Evolutionary conservation across 2,797 vertebrate species (phyloP), one percentile per base, ranked within the genome.

Genomic region (Somateria mollissima): DNA sequence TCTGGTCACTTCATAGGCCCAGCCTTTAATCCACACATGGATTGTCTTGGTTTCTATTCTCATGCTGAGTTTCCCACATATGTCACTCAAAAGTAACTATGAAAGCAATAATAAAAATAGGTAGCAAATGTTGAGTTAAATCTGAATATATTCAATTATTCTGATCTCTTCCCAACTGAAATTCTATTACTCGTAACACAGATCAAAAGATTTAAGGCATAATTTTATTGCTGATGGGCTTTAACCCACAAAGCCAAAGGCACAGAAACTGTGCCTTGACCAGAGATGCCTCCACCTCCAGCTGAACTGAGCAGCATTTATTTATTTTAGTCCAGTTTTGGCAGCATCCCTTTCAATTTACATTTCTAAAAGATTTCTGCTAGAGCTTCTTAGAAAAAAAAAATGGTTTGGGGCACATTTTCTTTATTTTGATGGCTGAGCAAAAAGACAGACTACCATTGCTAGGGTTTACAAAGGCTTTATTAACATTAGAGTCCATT

Each of bases 341-440:
- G 12, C 36, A 60, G 37, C 25, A 73, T 71, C 16, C 0, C 1
- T 82, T 94, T 69, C 6, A 5, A 77, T 36, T 39, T 76, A 70
- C 1, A 43, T 86, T 86, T 90, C 19, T 7, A 71, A 76, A 41
- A 70, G 6, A 64, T 70, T 95, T 79, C 22, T 90, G 11, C 5
- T 45, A 77, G 3, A 74, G 3, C 6, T 78, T 62, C 76, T 81
- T 72, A 49, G 53, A 87, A 88, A 83, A 92, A 92, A 90, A 92
- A 90, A 85, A 41, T 10, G 3, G 13, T 47, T 86, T 51, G 56
- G 25, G 60, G 76, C 47, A 18, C 9, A 39, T 86, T 94, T 88
- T 90, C 45, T 66, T 94, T 90, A 61, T 92, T 90, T 92, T 84
- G 34, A 73, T 76, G 39, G 24, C 78, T 67, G 32, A 84, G 43